Evolutionary conservation across 2,113 vertebrate species (phyloP).

Genomic region (Carlito syrichta): DNA sequence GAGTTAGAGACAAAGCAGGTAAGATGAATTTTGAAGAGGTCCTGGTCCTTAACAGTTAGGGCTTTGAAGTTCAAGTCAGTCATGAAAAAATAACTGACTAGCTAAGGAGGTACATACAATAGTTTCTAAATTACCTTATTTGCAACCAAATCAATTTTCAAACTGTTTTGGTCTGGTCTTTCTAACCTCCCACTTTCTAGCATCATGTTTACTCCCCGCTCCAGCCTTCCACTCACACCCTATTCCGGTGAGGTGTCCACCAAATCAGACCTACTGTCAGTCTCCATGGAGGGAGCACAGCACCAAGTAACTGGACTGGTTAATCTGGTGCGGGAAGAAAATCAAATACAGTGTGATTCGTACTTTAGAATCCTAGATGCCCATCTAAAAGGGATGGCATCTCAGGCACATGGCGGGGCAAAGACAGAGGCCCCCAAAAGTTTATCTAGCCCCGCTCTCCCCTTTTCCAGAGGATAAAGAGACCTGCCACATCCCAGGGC

Average conservation of each 20-base stretch:
- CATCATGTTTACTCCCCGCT: fast-evolving
- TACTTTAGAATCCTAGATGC: no score
- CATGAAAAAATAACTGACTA: not conserved
- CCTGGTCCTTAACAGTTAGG: no score
- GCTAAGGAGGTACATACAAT: not conserved
- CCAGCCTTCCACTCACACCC: fast-evolving
- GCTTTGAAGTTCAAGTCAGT: not conserved
- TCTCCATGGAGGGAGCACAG: not conserved
- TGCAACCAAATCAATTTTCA: fast-evolving
- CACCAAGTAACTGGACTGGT: not conserved
- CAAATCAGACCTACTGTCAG: fast-evolving
- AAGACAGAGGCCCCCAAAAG: not conserved
- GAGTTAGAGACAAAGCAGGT: not conserved
- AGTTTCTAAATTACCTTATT: not conserved
- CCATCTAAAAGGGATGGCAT: not conserved
- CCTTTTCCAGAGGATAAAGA: not conserved
- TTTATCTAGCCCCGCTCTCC: not conserved
- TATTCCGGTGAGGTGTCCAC: fast-evolving
- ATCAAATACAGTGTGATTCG: not conserved
- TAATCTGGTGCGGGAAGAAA: not conserved
- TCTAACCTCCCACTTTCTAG: not conserved
- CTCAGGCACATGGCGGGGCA: not conserved
- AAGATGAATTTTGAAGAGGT: not conserved
- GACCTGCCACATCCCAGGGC: not conserved
- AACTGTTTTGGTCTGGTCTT: not conserved